These are phyloP conservation scores for Hymenochirus boettgeri DNA, from an alignment of 2,113 vertebrate species.

Conservation along the genomic window DNA sequence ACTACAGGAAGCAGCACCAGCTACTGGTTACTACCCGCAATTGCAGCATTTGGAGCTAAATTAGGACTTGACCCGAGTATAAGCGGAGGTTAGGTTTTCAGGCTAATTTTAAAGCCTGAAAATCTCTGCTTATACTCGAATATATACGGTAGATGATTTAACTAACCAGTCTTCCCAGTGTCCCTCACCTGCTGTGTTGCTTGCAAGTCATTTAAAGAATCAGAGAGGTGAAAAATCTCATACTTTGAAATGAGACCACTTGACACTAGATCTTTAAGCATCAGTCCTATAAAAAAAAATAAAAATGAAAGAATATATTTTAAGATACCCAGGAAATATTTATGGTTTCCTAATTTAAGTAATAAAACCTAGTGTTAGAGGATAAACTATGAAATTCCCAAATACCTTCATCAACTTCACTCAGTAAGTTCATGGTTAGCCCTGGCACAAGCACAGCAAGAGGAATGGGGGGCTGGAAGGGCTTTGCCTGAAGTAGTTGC, in stretches of 20 bases:
- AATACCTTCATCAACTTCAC: constrained; percentile 63
- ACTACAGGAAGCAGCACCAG: too few species aligned
- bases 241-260: constrained; percentile 82
- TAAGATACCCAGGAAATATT: too few species aligned
- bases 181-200: constrained; percentile 74
- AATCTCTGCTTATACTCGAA: too few species aligned
- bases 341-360: too few species aligned
- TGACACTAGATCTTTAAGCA: constrained; percentile 74
- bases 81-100: too few species aligned
- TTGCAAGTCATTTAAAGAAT: constrained; percentile 70
- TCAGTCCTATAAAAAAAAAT: constrained; percentile 68
- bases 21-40: too few species aligned
- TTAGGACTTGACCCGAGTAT: too few species aligned
- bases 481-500: constrained; percentile 82
- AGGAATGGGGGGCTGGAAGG: constrained; percentile 73
- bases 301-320: neutral
- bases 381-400: neutral
- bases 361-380: neutral
- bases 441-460: constrained; percentile 74
- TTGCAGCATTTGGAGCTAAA: too few species aligned
- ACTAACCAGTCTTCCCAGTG: too few species aligned
- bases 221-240: constrained; percentile 68
- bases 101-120: too few species aligned
- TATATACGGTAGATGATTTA: too few species aligned
- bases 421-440: constrained; percentile 32